Evolutionary conservation across 2,797 vertebrate genomes (phyloP), one percentile per base, ranked within the genome.

Genomic region (Muscicapa striata): DNA sequence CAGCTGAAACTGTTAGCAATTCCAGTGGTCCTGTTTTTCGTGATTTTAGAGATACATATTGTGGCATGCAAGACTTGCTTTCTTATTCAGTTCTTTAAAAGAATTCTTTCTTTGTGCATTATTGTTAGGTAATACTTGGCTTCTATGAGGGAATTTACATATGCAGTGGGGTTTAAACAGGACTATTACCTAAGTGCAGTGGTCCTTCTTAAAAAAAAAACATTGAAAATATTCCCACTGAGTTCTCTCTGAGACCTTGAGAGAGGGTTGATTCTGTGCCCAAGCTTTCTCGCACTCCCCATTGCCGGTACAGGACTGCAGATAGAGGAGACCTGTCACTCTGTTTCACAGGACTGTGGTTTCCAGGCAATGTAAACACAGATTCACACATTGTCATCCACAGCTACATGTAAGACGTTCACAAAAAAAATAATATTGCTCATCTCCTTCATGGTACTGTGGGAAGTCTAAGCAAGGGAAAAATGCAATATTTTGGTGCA

Each of bases 1-100:
- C 81, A 96, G 93, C 95, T 96, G 67, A 96, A 97, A 96, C 95
- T 91, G 92, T 82, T 93, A 76, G 66, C 81, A 91, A 75, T 91
- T 92, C 91, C 79, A 86, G 26, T 40, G 22, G 84, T 87, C 74
- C 46, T 84, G 86, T 81, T 87, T 64, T 59, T 84, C 5, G 0
- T 72, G 26, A 91, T 86, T 92, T 73, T 66, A 84, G 84, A 85
- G 54, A 87, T 59, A n/a, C 43, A 11, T 69, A 77, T 24, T 88
- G 66, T 52, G 62, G 86, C 58, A 41, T 45, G 79, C 64, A 87
- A 74, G 63, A 43, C 63, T 84, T 87, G 49, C 34, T 73, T 79
- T 81, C 62, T 84, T 67, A 32, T 0, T 76, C 59, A 51, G 24
- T 67, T 88, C 22, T 74, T 83, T 29, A 45, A 51, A 75, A 79